Base-by-base conservation (phyloP, 2,113 vertebrate genomes). In the Sprattus sprattus region DNA sequence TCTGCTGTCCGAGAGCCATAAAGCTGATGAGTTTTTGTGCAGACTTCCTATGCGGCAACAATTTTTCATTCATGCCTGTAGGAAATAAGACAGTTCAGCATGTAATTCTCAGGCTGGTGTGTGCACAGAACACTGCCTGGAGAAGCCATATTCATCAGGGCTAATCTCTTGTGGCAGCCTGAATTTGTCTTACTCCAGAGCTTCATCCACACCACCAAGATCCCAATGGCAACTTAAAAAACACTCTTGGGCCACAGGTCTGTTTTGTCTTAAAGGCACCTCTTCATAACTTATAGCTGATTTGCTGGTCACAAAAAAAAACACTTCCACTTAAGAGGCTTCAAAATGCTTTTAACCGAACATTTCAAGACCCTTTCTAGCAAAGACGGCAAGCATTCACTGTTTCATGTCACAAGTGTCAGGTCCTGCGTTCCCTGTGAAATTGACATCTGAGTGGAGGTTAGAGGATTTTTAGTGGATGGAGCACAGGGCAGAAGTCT, bases 101-200 rank as follows among this genome's bases (percentile, higher is more conserved):
- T n/a, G 47, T 45, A 67, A 28, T 81, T 82, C 44, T 81, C 15
- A 83, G 49, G 82, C 64, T 81, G 22, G 15, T 13, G 13, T 83
- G 60, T 75, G 46, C 45, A 54, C 45, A 28, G 25, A 71, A 71
- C 45, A 7, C 50, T 18, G 86, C 71, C 81, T 46, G 84, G 71
- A 75, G 86, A 90, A 85, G 28, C 45, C 81, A 71, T 86, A 85
- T 84, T 86, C 54, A 49, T 84, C 50, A n/a, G 86, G 45, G 32
- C 50, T 86, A 86, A 87, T 87, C 81, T 86, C 57, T 83, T 25
- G 22, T 81, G 83, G 86, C 82, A 32, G 13, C 6, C n/a, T 52
- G n/a, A 13, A n/a, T 87, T 85, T 83, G 81, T 45, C 49, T 46
- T 64, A 49, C 85, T 52, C 20, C 64, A 25, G 20, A 25, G 81